Evolutionary conservation across 2,797 vertebrate species (phyloP), one percentile per base, ranked within the genome.

Genomic region (Amblyopsis hoosieri): DNA sequence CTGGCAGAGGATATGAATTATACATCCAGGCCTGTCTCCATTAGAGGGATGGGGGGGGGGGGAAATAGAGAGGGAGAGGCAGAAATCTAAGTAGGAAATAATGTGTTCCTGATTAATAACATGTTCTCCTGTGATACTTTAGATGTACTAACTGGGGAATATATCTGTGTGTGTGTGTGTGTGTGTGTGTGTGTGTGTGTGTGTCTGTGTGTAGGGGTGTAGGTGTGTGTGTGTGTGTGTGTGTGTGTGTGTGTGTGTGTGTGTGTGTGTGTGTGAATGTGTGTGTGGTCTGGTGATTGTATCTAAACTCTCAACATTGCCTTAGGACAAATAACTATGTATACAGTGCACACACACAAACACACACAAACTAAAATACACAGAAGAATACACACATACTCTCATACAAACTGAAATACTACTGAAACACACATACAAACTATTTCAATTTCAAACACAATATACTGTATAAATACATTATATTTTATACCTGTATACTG

Each of bases 11-110:
- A 79, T 84, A 92, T 95, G 93, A 95, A 95, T 95, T 93, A 95
- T 94, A 93, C 92, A 95, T 94, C 78, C 70, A 61, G 68, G 45
- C 87, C 93, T 94, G 94, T 94, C 93, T 93, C 90, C 92, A 95
- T 95, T 94, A 94, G 84, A 78, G 75, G 62, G 65, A 78, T 77
- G 10, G 60, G 23, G 53, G 47, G 37, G 17, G 62, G 57, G 57
- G 70, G 37, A 58, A 48, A 42, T 42, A 54, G 66, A 56, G 54
- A 54, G 66, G 53, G 57, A 60, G 67, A 53, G 67, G 75, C 67
- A 78, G 67, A 52, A 57, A 64, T 58, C 60, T 57, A 76, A 72
- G 70, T 15, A 49, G 62, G 69, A 74, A 71, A 80, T 77, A 78
- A 79, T 55, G 8, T 63, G 79, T 60, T 73, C 51, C 64, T 63